Conservation (phyloP, 2,113 vertebrate species). For the Emydocephalus ijimae region DNA sequence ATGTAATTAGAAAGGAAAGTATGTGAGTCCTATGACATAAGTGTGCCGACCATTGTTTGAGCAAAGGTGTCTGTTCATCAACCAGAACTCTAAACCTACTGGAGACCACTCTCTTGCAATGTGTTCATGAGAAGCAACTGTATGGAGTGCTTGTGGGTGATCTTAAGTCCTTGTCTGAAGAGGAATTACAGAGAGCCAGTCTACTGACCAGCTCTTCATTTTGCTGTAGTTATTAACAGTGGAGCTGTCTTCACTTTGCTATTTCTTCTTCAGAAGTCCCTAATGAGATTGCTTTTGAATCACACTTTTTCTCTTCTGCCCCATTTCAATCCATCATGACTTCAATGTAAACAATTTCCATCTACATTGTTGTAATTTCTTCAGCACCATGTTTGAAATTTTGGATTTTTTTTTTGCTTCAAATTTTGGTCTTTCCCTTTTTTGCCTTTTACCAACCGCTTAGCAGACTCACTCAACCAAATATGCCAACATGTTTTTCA, state of each 20-base stretch:
- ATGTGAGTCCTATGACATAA: not conserved
- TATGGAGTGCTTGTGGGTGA: not conserved
- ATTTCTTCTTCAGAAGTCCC: not conserved
- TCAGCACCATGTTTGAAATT: not conserved
- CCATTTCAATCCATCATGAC: not conserved
- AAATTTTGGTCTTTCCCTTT: constrained; percentile 56
- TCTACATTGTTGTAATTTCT: not conserved
- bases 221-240: not conserved
- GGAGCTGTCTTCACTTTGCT: not conserved
- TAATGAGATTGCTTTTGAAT: not conserved
- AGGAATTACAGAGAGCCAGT: not conserved
- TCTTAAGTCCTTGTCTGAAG: not conserved
- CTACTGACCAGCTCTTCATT: not conserved
- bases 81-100: not conserved
- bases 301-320: not conserved
- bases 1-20: not conserved
- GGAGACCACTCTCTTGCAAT: not conserved
- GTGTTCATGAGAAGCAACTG: not conserved
- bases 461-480: constrained; percentile 74
- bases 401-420: constrained; percentile 25
- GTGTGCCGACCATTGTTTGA: not conserved
- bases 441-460: constrained; percentile 63
- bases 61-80: not conserved
- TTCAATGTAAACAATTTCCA: constrained; percentile 1
- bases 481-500: constrained; percentile 69